A percentile compares a stretch with the other conserved stretches of the same genome.
These are phyloP conservation scores for Zootoca vivipara DNA, from an alignment of 2,113 vertebrate genomes.

Conservation along the genomic window DNA sequence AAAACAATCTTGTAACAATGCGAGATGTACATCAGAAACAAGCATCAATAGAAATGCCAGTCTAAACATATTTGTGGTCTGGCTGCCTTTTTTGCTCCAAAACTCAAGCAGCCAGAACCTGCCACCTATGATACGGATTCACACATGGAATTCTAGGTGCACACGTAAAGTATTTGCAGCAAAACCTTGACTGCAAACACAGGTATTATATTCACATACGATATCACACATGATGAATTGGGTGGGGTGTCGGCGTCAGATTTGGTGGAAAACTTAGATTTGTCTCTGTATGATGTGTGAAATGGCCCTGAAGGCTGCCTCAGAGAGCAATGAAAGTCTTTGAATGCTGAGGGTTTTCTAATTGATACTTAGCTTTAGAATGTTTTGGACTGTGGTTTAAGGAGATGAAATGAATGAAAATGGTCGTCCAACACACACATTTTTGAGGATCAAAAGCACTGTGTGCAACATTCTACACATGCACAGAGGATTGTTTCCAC, in stretches of 20 bases:
- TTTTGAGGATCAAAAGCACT: neutral
- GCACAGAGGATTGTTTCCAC: too few species aligned
- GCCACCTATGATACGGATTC: neutral
- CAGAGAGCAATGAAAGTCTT: neutral
- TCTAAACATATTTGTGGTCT: slow-evolving; percentile 39
- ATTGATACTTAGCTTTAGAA: neutral
- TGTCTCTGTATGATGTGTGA: neutral
- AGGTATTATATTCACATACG: neutral
- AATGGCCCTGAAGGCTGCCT: neutral
- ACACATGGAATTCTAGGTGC: neutral
- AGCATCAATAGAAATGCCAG: slow-evolving; percentile 43
- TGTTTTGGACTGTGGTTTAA: neutral
- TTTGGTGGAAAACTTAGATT: neutral
- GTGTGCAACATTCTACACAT: neutral
- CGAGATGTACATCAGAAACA: slow-evolving; percentile 47
- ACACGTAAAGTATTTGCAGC: neutral
- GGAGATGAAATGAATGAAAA: neutral
- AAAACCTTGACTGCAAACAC: neutral
- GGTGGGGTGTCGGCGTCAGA: neutral
- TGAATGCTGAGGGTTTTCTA: neutral
- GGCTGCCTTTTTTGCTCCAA: slow-evolving; percentile 24
- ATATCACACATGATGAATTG: too few species aligned
- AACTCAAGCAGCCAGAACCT: neutral
- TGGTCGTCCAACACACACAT: neutral
- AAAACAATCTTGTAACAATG: neutral